Percentiles rank a stretch among this genome's conserved stretches.
phyloP scores from a whole-genome alignment of 2,113 vertebrate species.

The Dasyprocta punctata region DNA sequence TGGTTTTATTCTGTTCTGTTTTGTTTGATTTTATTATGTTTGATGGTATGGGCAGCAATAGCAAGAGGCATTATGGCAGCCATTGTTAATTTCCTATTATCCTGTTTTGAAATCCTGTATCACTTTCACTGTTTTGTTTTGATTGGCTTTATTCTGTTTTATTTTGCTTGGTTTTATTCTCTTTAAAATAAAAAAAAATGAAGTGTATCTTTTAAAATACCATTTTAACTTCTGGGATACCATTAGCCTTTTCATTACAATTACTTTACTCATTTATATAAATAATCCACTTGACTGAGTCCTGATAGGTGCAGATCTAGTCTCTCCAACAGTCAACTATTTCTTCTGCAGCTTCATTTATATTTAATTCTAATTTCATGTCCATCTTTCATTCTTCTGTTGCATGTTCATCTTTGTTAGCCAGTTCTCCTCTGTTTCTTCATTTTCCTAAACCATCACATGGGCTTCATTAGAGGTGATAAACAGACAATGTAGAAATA shows the following conservation, averaged over 20 bases:
- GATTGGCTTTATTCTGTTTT: too few species aligned
- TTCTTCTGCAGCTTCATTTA: background rate
- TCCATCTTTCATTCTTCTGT: background rate
- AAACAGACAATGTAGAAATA: background rate
- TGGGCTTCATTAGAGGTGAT: background rate
- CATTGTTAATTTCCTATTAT: too few species aligned
- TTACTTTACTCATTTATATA: background rate
- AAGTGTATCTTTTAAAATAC: background rate
- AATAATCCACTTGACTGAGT: background rate
- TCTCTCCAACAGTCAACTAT: background rate
- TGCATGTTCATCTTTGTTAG: background rate
- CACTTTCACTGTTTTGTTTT: too few species aligned
- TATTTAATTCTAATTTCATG: background rate
- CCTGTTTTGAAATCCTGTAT: too few species aligned
- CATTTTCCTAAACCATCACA: background rate
- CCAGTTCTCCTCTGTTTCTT: background rate
- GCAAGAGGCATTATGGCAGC: too few species aligned
- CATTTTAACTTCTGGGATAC: background rate
- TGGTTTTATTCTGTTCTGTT: too few species aligned
- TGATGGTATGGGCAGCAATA: too few species aligned
- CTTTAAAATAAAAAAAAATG: too few species aligned
- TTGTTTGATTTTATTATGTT: too few species aligned
- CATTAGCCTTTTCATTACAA: background rate
- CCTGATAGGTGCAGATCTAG: background rate
- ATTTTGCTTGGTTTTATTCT: too few species aligned